Evolutionary conservation across 2,797 vertebrate species (phyloP), one percentile per base, ranked within the genome.

Genomic region (Astyanax mexicanus): DNA sequence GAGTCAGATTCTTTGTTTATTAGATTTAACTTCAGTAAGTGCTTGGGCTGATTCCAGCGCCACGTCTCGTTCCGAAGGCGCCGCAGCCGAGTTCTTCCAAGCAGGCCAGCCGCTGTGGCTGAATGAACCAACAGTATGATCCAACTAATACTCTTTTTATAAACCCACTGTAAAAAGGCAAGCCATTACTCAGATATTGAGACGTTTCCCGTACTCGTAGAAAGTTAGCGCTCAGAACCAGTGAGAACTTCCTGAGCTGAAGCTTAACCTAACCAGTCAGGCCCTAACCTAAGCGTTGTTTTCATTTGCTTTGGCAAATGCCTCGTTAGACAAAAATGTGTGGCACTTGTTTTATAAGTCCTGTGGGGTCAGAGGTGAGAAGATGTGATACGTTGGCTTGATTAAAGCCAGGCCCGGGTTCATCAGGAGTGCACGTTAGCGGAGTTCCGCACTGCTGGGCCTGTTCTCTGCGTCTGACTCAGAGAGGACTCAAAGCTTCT

Each of bases 371-470:
- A 75, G 52, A 75, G 77, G 71, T 84, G 67, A 80, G 77, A 69
- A 67, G 68, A 79, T 78, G 58, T 71, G 79, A 83, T 79, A 79
- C 27, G 66, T 35, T 40, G 45, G 51, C 69, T 64, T 80, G 77
- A 81, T 80, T 80, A 75, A 74, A 76, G 67, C 68, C 74, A 73
- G 80, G 45, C 68, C 3, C 55, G 68, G 66, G 80, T 84, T 84
- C 80, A 81, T 9, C n/a, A 55, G 55, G 62, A 81, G 74, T 72
- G 66, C 72, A 77, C n/a, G 13, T 15, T 29, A 64, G 66, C 44
- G 44, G 49, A 67, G 72, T 75, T 71, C 64, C 37, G 19, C 25
- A 3, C 49, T 57, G 62, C 38, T n/a, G 35, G 45, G 64, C 23
- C 55, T 69, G 45, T 10, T 29, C 51, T 79, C 67, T 13, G 23